A percentile compares a stretch with the other conserved stretches of the same genome.
phyloP scores from a whole-genome alignment of 2,888 invertebrate species.

The Acleris sparsana region DNA sequence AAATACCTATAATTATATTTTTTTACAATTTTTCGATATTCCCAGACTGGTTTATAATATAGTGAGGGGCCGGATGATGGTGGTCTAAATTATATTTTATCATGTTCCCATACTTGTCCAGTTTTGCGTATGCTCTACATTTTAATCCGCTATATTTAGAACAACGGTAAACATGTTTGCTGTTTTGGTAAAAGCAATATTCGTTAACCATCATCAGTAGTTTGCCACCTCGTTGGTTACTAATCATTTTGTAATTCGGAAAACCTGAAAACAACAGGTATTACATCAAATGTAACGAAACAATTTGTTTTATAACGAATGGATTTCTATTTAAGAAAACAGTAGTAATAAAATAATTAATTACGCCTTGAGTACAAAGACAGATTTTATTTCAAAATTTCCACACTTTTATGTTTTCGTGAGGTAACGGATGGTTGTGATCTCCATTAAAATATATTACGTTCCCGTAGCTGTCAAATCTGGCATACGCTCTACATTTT shows the following conservation, averaged over 20 bases:
- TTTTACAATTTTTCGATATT: not conserved
- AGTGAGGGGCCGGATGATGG: slow-evolving; percentile 10
- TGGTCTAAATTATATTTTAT: too few species aligned
- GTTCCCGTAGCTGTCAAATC: not conserved
- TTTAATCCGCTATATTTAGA: slow-evolving; percentile 1
- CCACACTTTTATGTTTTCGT: not conserved
- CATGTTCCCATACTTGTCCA: not conserved
- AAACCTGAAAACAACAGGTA: not conserved
- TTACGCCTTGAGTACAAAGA: too few species aligned
- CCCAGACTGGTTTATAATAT: slow-evolving; percentile 1
- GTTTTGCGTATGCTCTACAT: not conserved
- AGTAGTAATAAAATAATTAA: too few species aligned
- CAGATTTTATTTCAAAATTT: not conserved
- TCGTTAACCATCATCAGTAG: not conserved
- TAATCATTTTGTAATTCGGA: not conserved
- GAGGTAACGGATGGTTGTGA: slow-evolving; percentile 17
- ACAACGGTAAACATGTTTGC: slow-evolving; percentile 5
- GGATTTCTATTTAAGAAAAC: not conserved
- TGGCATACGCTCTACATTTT: not conserved
- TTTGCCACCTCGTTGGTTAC: not conserved
- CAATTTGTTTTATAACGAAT: not conserved
- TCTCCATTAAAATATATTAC: not conserved
- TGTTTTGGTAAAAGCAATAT: not conserved
- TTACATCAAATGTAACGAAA: not conserved
- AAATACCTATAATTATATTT: not conserved